Evolutionary conservation across 2,113 vertebrate genomes (phyloP).

Genomic region (Periophthalmodon schlosseri): DNA sequence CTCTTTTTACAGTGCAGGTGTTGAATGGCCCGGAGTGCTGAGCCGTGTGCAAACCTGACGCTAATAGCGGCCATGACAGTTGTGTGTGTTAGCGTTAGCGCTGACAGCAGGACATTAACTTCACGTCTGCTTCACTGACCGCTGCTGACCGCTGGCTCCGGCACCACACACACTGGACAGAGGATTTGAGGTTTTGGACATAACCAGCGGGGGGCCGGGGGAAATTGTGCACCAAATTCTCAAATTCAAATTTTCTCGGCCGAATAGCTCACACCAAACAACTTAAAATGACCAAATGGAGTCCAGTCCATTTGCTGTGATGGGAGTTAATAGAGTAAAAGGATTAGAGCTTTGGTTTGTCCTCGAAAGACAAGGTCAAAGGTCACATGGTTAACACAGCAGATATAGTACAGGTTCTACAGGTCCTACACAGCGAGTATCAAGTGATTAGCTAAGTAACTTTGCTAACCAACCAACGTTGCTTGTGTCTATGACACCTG

Average conservation of each 20-base stretch:
- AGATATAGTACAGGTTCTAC: no score
- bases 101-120: slow-evolving; percentile 1
- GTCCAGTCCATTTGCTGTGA: neutral
- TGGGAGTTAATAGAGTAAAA: neutral
- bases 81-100: neutral
- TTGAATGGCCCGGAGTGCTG: neutral
- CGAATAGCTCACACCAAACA: neutral
- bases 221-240: slow-evolving; percentile 2
- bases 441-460: no score
- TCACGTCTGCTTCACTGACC: slow-evolving; percentile 4
- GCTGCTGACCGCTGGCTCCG: neutral
- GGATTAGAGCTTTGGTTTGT: neutral
- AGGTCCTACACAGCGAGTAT: no score
- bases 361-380: neutral
- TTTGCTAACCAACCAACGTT: no score
- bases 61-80: slow-evolving; percentile 6
- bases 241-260: neutral
- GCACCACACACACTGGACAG: neutral
- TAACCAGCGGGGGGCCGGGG: neutral
- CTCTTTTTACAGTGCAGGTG: neutral
- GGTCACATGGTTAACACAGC: neutral
- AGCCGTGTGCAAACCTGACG: neutral
- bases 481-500: no score
- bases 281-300: neutral
- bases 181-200: neutral